Conservation (phyloP, 2,888 invertebrate genomes). For the Cerastis rubricosa region DNA sequence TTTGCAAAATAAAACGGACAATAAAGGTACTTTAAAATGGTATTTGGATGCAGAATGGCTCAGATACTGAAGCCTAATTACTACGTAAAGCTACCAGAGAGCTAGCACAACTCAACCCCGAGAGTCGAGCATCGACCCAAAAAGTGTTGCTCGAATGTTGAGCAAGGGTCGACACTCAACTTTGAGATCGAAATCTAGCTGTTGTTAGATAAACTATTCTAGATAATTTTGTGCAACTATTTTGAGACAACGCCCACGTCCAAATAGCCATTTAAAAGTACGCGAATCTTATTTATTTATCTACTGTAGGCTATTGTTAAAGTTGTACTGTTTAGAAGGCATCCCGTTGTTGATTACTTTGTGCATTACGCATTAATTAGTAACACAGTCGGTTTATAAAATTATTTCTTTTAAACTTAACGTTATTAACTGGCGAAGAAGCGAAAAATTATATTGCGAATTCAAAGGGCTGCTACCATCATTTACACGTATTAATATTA, state of each 20-base stretch:
- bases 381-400: conserved; percentile 87
- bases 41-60: conserved; percentile 54
- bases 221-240: conserved; percentile 55
- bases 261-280: conserved; percentile 78
- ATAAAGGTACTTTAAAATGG: conserved; percentile 70
- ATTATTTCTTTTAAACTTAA: conserved; percentile 82
- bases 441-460: conserved; percentile 80
- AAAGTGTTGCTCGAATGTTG: conserved; percentile 15
- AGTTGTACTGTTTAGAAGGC: conserved; percentile 91
- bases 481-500: conserved; percentile 65
- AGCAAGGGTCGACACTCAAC: conserved; percentile 31
- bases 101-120: conserved; percentile 37
- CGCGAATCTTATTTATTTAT: conserved; percentile 79
- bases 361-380: conserved; percentile 85
- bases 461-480: conserved; percentile 73
- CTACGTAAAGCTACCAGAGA: conserved; percentile 57
- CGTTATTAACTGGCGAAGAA: conserved; percentile 84
- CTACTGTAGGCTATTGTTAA: conserved; percentile 88
- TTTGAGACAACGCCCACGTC: conserved; percentile 55
- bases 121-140: conserved; percentile 36
- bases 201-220: conserved; percentile 42
- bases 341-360: conserved; percentile 87
- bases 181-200: conserved; percentile 27
- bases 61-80: conserved; percentile 41
- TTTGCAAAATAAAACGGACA: conserved; percentile 68